Evolutionary conservation across 1,140 invertebrate genomes (phyloP), one percentile per base, ranked within the genome.

Genomic region (Caenorhabditis latens): DNA sequence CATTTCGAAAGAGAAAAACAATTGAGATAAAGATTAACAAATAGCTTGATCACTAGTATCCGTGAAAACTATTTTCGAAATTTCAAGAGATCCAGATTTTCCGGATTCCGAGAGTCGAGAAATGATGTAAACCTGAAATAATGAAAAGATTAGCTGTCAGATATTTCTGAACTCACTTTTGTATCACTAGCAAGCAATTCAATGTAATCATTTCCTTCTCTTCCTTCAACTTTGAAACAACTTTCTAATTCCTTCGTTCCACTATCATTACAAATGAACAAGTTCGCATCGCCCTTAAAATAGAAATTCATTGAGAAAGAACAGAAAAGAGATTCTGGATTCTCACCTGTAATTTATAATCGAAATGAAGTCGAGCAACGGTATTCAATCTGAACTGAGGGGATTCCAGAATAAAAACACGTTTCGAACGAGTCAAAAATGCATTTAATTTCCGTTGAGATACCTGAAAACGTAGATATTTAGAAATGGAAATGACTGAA

Each of bases 231-330:
- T 79, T 65, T 82, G 53, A 89, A 85, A 83, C 88, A 90, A 48
- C 86, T 89, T 55, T 89, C 87, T 24, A 91, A 84, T 71, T 92
- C 91, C 57, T 89, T 88, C 16, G 63, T 67, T 19, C 88, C 85
- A 71, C 90, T 91, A 53, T 92, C 91, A 84, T 92, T 90, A 79
- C 91, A 92, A 24, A 92, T 87, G 85, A 92, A 92, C n/a, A 92
- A 83, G 48, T 89, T 88, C 8, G 87, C 79, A 19, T 90, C 90
- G 84, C 89, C 89, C 90, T 91, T 46, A 11, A 53, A 91, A 86
- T 61, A 61, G 16, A 13, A 55, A 14, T 42, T 21, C 40, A 61
- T 24, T 83, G 46, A 48, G n/a, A 24, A 32, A 32, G 40, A 32
- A 21, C 14, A 3, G 8, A 63, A 63, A 13, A 21, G 5, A 63